phyloP scores from a whole-genome alignment of 2,797 vertebrate genomes.

The Caiman crocodilus region DNA sequence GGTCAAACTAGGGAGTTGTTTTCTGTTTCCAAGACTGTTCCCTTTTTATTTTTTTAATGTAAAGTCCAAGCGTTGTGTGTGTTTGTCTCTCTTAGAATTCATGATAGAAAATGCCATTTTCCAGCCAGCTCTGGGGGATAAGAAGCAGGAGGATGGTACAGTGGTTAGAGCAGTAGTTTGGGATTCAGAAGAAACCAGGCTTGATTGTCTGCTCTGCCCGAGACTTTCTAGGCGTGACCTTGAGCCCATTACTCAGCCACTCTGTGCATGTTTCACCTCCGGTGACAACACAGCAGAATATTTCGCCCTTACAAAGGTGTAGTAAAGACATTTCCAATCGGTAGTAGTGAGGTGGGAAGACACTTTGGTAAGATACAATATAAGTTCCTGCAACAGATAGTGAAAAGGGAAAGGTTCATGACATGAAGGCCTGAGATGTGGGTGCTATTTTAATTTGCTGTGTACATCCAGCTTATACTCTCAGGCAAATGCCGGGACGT shows the following conservation, averaged over 20 bases:
- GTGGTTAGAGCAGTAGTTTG: neutral
- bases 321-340: neutral
- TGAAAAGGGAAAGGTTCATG: neutral
- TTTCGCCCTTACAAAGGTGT: rapidly evolving
- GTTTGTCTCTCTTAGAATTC: neutral
- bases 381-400: neutral
- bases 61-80: neutral
- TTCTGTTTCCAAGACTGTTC: neutral
- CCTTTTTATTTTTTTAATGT: neutral
- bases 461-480: rapidly evolving
- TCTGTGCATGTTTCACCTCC: rapidly evolving
- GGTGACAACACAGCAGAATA: rapidly evolving
- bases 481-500: too few species aligned
- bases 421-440: neutral
- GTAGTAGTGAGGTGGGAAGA: neutral
- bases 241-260: neutral
- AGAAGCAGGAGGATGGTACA: neutral
- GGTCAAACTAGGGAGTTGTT: neutral
- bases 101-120: neutral
- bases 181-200: neutral
- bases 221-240: neutral
- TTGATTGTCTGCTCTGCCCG: neutral
- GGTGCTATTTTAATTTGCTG: neutral
- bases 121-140: neutral
- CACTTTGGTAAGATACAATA: neutral